Conservation (phyloP, 2,888 invertebrate species). For the Drosophila putrida region DNA sequence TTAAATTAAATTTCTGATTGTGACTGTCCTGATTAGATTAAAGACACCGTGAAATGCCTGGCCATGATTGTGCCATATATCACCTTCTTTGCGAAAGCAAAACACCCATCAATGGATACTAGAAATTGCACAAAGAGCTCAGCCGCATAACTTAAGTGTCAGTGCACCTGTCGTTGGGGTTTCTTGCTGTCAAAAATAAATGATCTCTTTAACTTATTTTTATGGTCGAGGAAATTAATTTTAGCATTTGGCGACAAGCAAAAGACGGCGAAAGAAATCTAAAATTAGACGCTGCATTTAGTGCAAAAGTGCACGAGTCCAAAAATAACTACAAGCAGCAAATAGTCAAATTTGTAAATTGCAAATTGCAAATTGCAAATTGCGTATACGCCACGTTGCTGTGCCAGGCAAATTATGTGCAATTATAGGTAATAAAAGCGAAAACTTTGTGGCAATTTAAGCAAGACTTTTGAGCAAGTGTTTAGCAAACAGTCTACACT, state of each 20-base stretch:
- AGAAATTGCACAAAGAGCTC: conserved; percentile 7
- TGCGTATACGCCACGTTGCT: conserved; percentile 49
- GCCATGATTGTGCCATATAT: conserved; percentile 10
- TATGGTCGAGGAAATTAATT: conserved; percentile 42
- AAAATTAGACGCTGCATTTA: conserved; percentile 37
- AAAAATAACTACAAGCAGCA: conserved; percentile 14
- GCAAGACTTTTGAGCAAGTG: neutral
- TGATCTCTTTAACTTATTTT: conserved; percentile 39
- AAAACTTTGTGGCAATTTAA: neutral
- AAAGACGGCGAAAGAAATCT: conserved; percentile 48
- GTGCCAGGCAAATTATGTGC: conserved; percentile 6
- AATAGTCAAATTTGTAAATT: neutral
- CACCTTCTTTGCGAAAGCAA: neutral
- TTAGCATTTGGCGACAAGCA: conserved; percentile 57
- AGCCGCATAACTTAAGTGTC: conserved; percentile 44
- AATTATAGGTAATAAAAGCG: conserved; percentile 26
- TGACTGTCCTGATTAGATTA: conserved; percentile 61
- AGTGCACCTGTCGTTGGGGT: conserved; percentile 61
- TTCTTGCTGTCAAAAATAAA: conserved; percentile 37
- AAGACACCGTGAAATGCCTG: conserved; percentile 15
- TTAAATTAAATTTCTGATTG: conserved; percentile 69
- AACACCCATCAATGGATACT: neutral
- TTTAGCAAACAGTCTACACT: conserved; percentile 6
- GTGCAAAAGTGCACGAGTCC: conserved; percentile 35
- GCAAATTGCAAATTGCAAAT: conserved; percentile 12